Base-by-base conservation (phyloP, 2,888 invertebrate genomes). In the Sphaerophoria rueppellii region DNA sequence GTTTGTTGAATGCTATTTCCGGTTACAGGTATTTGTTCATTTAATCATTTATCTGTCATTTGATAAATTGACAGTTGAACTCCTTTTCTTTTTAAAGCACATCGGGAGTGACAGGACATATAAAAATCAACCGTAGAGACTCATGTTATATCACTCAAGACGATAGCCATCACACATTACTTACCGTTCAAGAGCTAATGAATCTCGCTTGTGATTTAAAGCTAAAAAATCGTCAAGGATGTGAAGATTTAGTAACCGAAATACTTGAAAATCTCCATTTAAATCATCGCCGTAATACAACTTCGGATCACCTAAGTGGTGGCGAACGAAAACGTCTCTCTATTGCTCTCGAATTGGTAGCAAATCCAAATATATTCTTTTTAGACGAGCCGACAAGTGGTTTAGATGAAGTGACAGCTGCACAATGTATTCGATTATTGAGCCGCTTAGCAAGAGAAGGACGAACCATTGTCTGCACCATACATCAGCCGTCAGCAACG, bases 141-240 rank as follows among this genome's bases (percentile, higher is more conserved):
- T 96, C 96, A 6, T 96, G 96, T 89, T 97, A 96, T 92, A 96
- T 97, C 88, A 96, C 96, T 87, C 97, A 97, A 90, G 95, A 95
- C 85, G 95, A 96, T 89, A 92, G 95, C 32, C 93, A 96, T 32
- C 95, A 96, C 88, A 95, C 95, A 0, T 93, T 96, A 87, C 93
- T 97, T 6, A 95, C 95, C 0, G 95, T 96, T 0, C 91, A 93
- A 70, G 97, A 97, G 90, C 93, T 96, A 11, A 96, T 97, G 95
- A 94, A 94, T 91, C 94, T 96, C 69, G 95, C 96, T 0, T 96
- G 96, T 48, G 94, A 94, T 81, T 92, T 97, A 35, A 96, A 97
- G 90, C 92, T 96, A n/a, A 91, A 90, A 83, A 87, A 88, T 4
- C 77, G 87, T 7, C 87, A 87, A 58, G 88, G 89, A 16, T 90